Evolutionary conservation across 1,140 invertebrate genomes (phyloP).

Genomic region (Chymomyza costata): DNA sequence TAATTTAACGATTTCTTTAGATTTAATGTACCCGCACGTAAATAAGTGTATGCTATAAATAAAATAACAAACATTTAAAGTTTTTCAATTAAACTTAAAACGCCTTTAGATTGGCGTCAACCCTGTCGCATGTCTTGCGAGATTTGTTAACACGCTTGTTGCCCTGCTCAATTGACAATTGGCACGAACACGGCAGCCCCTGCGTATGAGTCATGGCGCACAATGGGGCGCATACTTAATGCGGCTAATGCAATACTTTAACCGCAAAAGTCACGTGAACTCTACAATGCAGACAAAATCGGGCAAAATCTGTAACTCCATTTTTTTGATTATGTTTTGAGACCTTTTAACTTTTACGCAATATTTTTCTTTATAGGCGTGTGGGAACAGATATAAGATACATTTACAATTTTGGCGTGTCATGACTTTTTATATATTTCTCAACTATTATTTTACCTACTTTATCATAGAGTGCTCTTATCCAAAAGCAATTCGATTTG

Average conservation of each 20-base stretch:
- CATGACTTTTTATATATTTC: slow-evolving; percentile 44
- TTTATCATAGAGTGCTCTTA: too few relatives aligned
- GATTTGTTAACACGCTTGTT: slow-evolving; percentile 43
- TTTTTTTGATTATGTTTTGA: too few relatives aligned
- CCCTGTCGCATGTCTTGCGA: slow-evolving; percentile 38
- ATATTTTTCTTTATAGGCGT: not conserved
- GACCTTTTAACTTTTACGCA: slow-evolving; percentile 6
- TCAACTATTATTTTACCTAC: too few relatives aligned
- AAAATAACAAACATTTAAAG: too few relatives aligned
- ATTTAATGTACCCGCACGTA: too few relatives aligned
- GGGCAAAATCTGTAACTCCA: too few relatives aligned
- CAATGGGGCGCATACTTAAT: not conserved
- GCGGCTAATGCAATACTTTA: too few relatives aligned
- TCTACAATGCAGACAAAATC: too few relatives aligned
- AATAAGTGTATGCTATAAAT: too few relatives aligned
- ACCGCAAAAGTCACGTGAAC: too few relatives aligned
- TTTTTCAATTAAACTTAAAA: slow-evolving; percentile 49
- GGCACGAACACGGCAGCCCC: slow-evolving; percentile 43
- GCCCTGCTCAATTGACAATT: slow-evolving; percentile 10
- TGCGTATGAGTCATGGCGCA: slow-evolving; percentile 34
- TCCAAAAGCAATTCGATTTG: slow-evolving; percentile 46
- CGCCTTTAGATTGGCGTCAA: slow-evolving; percentile 20
- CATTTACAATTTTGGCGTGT: slow-evolving; percentile 24
- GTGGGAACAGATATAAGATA: slow-evolving; percentile 5
- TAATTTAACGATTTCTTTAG: too few relatives aligned